Percentiles rank a stretch among this genome's conserved stretches.
phyloP scores from a whole-genome alignment of 2,113 vertebrate genomes.

The Lagenorhynchus albirostris region DNA sequence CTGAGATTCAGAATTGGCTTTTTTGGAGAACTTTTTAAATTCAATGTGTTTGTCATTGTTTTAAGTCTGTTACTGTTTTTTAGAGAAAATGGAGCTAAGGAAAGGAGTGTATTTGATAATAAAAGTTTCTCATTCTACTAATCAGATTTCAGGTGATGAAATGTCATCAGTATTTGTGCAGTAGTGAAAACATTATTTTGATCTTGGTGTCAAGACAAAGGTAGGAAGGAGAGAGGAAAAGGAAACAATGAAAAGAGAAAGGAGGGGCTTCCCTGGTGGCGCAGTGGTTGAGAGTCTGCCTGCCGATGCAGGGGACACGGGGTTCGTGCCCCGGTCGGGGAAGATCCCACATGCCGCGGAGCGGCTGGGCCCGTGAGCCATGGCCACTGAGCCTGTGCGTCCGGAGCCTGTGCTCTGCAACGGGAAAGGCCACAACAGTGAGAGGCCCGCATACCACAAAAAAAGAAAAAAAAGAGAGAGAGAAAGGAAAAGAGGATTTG shows the following conservation, averaged over 20 bases:
- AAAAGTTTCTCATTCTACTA: neutral
- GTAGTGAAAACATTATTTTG: neutral
- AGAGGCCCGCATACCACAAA: too few species aligned
- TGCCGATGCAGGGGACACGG: too few species aligned
- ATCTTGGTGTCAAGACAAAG: neutral
- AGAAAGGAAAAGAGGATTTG: neutral
- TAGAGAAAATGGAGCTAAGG: neutral
- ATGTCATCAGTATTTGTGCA: neutral
- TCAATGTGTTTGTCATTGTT: neutral
- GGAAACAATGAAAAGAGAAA: neutral
- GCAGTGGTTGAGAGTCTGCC: too few species aligned
- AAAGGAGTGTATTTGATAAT: neutral
- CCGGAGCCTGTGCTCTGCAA: too few species aligned
- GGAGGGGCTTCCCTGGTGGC: neutral
- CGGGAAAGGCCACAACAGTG: too few species aligned
- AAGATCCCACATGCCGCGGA: too few species aligned
- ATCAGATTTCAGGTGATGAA: neutral
- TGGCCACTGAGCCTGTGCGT: too few species aligned
- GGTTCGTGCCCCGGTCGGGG: too few species aligned
- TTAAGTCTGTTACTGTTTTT: constrained; percentile 1
- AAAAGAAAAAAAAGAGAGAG: neutral
- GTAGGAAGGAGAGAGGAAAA: neutral
- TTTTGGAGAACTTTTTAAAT: neutral
- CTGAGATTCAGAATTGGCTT: neutral
- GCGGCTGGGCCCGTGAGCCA: too few species aligned